phyloP scores from a whole-genome alignment of 2,797 vertebrate genomes.

The Toxotes lorentzi region DNA sequence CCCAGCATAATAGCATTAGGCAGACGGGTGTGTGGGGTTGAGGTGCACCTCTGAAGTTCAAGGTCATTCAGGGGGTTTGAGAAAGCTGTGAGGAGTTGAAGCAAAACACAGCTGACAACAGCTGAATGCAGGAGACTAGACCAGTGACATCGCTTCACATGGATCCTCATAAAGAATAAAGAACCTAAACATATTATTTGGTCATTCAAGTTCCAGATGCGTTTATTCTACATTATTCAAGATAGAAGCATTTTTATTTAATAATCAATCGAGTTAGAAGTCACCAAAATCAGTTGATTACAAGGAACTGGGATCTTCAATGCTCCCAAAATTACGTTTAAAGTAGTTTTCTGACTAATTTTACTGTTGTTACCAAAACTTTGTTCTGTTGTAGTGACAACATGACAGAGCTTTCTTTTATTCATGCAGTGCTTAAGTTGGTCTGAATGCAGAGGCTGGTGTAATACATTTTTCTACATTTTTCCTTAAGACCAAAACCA shows the following conservation, averaged over 20 bases:
- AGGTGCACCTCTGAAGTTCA: slow-evolving; percentile 71
- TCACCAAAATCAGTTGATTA: slow-evolving; percentile 16
- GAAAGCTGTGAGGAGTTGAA: slow-evolving; percentile 36
- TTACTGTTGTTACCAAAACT: not conserved
- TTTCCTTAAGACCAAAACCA: not conserved
- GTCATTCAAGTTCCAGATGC: not conserved
- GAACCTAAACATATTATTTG: not conserved
- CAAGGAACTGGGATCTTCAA: slow-evolving; percentile 9
- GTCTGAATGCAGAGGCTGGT: not conserved
- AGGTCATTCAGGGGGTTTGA: slow-evolving; percentile 60
- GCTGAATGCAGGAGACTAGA: slow-evolving; percentile 20
- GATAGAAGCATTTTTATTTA: slow-evolving; percentile 12
- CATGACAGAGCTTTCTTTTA: not conserved
- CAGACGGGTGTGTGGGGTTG: slow-evolving; percentile 56
- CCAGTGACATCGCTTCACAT: not conserved
- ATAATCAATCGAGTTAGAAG: slow-evolving; percentile 26
- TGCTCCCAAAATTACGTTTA: not conserved
- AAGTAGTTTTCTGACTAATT: not conserved
- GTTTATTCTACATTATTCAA: not conserved
- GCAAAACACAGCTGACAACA: slow-evolving; percentile 30
- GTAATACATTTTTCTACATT: not conserved
- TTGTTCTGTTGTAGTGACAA: not conserved
- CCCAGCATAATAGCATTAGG: slow-evolving; percentile 78
- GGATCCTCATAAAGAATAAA: not conserved
- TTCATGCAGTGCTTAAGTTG: not conserved